phyloP scores from a whole-genome alignment of 2,888 invertebrate genomes.

The Stomorhina lunata region DNA sequence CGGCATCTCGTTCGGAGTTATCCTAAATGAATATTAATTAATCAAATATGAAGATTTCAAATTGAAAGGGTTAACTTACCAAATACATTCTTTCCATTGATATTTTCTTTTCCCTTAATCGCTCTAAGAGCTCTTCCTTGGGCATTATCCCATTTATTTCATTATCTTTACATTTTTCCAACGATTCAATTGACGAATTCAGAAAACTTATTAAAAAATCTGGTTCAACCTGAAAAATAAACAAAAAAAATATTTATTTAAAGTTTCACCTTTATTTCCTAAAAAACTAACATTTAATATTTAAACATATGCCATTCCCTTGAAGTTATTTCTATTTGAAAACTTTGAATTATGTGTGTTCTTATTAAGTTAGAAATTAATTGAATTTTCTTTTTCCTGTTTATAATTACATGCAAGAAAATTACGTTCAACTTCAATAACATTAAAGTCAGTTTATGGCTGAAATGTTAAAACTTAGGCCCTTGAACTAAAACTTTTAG shows the following conservation, averaged over 20 bases:
- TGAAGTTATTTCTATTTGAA: background rate
- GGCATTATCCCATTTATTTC: conserved; percentile 80
- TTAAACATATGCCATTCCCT: conserved; percentile 2
- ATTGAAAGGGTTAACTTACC: conserved; percentile 67
- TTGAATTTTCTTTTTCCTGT: conserved; percentile 58
- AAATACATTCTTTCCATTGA: conserved; percentile 78
- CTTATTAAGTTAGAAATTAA: conserved; percentile 42
- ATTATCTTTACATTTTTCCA: conserved; percentile 80
- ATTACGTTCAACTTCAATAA: background rate
- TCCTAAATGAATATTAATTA: conserved; percentile 68
- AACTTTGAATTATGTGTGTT: conserved; percentile 20
- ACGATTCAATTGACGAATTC: conserved; percentile 84
- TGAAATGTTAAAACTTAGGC: background rate
- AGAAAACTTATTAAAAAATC: conserved; percentile 87
- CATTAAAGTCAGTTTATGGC: background rate
- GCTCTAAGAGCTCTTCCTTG: conserved; percentile 83
- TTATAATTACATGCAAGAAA: conserved; percentile 40
- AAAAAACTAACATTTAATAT: background rate
- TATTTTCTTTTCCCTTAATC: conserved; percentile 84
- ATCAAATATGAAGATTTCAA: background rate
- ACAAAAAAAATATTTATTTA: background rate
- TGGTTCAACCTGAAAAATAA: conserved; percentile 83
- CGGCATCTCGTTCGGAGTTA: conserved; percentile 75
- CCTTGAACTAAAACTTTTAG: background rate
- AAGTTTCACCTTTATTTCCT: background rate